Evolutionary conservation across 1,140 invertebrate genomes (phyloP).

Genomic region (Zaprionus gabonicus): DNA sequence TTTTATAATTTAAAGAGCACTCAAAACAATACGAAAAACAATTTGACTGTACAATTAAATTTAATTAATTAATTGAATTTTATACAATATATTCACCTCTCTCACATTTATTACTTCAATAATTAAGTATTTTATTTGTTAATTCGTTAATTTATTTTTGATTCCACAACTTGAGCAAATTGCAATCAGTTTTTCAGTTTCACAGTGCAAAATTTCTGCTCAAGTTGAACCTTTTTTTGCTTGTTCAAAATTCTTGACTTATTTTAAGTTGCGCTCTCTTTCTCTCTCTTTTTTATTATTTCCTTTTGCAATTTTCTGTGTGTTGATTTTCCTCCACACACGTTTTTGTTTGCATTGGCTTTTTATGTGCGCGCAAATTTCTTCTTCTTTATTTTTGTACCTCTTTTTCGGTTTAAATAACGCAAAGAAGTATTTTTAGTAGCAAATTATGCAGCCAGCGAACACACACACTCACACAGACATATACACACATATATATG

Average conservation of each 20-base stretch:
- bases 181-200: not conserved
- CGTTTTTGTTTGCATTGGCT: slow-evolving; percentile 6
- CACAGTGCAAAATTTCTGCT: not conserved
- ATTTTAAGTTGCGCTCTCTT: slow-evolving; percentile 7
- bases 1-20: too few relatives aligned
- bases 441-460: slow-evolving; percentile 64
- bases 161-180: not conserved
- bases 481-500: slow-evolving; percentile 19
- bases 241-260: not conserved
- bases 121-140: not conserved
- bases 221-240: not conserved
- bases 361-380: slow-evolving; percentile 18
- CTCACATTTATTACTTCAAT: not conserved
- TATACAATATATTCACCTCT: too few relatives aligned
- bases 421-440: slow-evolving; percentile 74
- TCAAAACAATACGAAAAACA: too few relatives aligned
- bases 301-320: not conserved
- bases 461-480: slow-evolving; percentile 21
- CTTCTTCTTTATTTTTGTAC: not conserved
- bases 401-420: slow-evolving; percentile 35
- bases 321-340: slow-evolving; percentile 26
- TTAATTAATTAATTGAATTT: too few relatives aligned
- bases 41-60: too few relatives aligned
- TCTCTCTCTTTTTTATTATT: not conserved
- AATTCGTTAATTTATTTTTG: not conserved